phyloP scores from a whole-genome alignment of 2,113 vertebrate genomes.

The Numida meleagris region DNA sequence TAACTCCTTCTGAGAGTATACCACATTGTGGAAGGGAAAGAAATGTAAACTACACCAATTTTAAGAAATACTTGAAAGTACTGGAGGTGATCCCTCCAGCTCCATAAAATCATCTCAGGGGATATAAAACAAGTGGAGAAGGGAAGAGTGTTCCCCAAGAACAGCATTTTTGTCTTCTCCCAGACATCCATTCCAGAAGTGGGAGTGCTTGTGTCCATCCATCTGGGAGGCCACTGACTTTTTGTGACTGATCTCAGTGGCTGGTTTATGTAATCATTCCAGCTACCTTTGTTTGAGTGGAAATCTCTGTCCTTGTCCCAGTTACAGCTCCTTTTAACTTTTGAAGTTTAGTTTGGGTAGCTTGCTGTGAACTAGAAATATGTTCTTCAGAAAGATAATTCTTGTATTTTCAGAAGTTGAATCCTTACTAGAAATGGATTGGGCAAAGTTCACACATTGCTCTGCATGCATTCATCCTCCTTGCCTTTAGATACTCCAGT shows the following conservation, averaged over 20 bases:
- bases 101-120: not conserved
- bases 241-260: not conserved
- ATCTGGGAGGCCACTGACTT: not conserved
- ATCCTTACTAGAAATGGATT: not conserved
- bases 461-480: not conserved
- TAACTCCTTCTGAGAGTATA: not conserved
- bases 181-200: not conserved
- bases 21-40: not conserved
- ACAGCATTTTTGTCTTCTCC: not conserved
- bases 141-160: not conserved
- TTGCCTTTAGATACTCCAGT: not conserved
- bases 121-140: not conserved
- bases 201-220: not conserved
- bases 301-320: not conserved
- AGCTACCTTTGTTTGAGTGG: not conserved
- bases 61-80: not conserved
- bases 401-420: not conserved
- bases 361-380: not conserved
- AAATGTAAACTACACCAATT: not conserved
- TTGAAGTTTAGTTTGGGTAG: not conserved
- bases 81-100: not conserved
- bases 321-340: not conserved
- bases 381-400: not conserved
- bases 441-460: not conserved
- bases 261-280: not conserved